Percentiles rank a stretch among this genome's conserved stretches.
Conservation (phyloP, 2,113 vertebrate genomes). For the Microcebus murinus region DNA sequence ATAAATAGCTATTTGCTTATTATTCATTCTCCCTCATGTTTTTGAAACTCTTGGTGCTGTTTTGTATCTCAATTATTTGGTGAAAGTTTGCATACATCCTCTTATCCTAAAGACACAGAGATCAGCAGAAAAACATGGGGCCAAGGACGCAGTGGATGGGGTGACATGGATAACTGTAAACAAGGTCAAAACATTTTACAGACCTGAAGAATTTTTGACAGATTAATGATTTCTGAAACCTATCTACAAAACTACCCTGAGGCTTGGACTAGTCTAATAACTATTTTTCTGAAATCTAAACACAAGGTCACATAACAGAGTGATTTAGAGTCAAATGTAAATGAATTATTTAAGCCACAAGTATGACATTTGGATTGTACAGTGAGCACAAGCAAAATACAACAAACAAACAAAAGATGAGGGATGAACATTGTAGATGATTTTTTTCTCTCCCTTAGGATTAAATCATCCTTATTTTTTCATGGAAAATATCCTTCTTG, state of each 20-base stretch:
- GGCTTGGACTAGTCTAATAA: slow-evolving; percentile 37
- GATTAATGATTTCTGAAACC: slow-evolving; percentile 51
- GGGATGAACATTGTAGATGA: not conserved
- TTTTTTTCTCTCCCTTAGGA: not conserved
- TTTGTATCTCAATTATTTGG: slow-evolving; percentile 9
- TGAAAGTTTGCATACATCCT: not conserved
- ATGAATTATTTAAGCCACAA: slow-evolving; percentile 32
- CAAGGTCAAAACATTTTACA: slow-evolving; percentile 23
- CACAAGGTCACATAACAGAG: slow-evolving; percentile 10
- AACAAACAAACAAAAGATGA: no score
- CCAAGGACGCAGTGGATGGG: not conserved
- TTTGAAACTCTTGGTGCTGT: not conserved
- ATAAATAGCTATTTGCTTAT: not conserved
- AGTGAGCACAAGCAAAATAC: slow-evolving; percentile 30
- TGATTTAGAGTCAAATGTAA: slow-evolving; percentile 21
- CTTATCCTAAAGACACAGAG: not conserved
- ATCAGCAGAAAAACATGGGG: not conserved
- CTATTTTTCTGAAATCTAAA: slow-evolving; percentile 63
- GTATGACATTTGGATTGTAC: slow-evolving; percentile 39
- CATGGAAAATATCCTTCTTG: slow-evolving; percentile 13
- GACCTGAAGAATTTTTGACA: not conserved
- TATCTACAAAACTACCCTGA: slow-evolving; percentile 25
- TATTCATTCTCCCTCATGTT: not conserved
- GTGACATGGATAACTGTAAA: not conserved
- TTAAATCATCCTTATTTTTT: not conserved